These are phyloP conservation scores for Vanacampus margaritifer DNA, from an alignment of 2,113 vertebrate species.

Conservation along the genomic window DNA sequence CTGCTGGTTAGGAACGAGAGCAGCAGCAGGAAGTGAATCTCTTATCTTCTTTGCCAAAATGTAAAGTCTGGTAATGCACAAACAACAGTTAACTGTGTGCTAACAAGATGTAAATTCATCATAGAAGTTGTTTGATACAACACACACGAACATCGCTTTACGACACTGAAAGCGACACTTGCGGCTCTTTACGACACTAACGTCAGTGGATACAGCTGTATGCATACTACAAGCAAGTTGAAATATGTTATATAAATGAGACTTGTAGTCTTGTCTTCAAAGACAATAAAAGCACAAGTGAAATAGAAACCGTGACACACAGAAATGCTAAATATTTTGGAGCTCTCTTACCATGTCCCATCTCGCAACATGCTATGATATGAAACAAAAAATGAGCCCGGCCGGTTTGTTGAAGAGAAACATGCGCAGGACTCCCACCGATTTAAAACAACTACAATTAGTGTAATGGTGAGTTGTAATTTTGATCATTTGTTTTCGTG, in stretches of 20 bases:
- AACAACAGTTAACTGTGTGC: neutral
- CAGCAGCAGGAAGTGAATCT: too few relatives aligned
- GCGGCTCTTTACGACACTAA: neutral
- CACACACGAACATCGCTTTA: neutral
- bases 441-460: neutral
- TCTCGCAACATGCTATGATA: neutral
- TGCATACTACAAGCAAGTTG: neutral
- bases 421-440: neutral
- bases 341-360: neutral
- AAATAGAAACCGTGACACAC: neutral
- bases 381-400: neutral
- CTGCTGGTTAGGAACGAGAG: neutral
- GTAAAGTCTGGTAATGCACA: neutral
- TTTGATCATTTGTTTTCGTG: neutral
- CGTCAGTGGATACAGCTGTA: neutral
- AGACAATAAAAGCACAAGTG: neutral
- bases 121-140: slow-evolving; percentile 5
- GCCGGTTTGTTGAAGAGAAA: neutral
- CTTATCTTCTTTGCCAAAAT: neutral
- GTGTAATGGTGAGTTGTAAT: neutral
- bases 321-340: neutral
- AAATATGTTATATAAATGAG: neutral
- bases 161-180: neutral
- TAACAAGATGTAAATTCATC: neutral
- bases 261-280: neutral